Evolutionary conservation across 64 coral and sea anemone species (phyloP), one percentile per base, ranked within the genome.

Genomic region (Pocillopora verrucosa): DNA sequence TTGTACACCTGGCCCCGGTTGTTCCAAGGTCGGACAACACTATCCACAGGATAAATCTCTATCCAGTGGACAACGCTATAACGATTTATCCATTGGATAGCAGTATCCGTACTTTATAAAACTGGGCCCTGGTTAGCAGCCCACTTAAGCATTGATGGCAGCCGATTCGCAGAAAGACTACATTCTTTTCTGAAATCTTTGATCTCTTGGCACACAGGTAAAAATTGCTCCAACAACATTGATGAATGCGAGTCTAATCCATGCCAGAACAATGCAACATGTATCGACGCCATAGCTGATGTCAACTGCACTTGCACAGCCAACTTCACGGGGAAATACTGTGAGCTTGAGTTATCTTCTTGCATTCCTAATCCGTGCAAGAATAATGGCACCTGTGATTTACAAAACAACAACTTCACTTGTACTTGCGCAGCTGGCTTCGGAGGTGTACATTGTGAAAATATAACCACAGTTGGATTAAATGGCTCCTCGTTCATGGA

Each of bases 201-300:
- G n/a, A 36, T 25, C 34, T 38, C 16, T 36, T 60, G 25, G 65
- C 65, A 37, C 76, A 89, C 72, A 95, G 96, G 90, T 36, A 88
- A 87, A 30, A 98, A 91, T 65, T 98, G 96, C 58, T 95, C 96
- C 13, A 56, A 61, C 13, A 84, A 98, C n/a, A 93, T 98, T 35
- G 81, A 98, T 30, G 96, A 98, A 61, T 98, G 96, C 72, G 60
- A 41, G 5, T 79, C 93, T 17, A 74, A n/a, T 68, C 96, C 96
- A n/a, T 98, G 96, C 78, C 77, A 73, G 60, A 90, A 98, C 88
- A 98, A 95, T 58, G 96, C 72, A 73, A 95, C 96, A 37, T 98
- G 96, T 75, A 10, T 6, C 38, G 74, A 98, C 69, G 63, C 91
- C 12, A 88, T 98, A 38, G 87, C 80, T 10, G 84, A 84, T 7